These are phyloP conservation scores for Elysia crispata DNA, from an alignment of 2,888 invertebrate genomes.

Conservation along the genomic window DNA sequence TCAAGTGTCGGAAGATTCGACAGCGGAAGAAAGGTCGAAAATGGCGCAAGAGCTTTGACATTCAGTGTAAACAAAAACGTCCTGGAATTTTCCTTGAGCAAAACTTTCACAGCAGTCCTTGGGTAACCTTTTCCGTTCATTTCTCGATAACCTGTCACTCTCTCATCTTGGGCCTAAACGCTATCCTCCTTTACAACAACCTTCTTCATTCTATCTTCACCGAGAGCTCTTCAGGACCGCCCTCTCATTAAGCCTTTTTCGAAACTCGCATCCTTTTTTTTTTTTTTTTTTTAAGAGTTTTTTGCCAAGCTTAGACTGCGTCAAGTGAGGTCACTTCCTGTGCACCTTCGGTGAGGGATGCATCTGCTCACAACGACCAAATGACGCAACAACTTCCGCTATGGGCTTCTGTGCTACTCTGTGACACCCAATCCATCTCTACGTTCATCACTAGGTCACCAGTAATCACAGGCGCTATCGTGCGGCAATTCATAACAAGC, in stretches of 20 bases:
- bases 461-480: too few species aligned
- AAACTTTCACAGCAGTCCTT: neutral
- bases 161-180: neutral
- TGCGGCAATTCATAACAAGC: too few species aligned
- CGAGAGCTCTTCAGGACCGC: neutral
- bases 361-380: too few species aligned
- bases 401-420: too few species aligned
- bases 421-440: too few species aligned
- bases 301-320: neutral
- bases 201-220: neutral
- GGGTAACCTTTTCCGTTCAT: neutral
- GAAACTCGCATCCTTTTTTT: too few species aligned
- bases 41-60: neutral
- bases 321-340: conserved; percentile 36
- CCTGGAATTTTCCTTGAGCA: neutral
- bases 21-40: neutral
- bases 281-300: too few species aligned
- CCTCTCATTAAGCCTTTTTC: neutral
- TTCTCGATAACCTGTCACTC: neutral
- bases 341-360: neutral
- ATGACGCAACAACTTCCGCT: too few species aligned
- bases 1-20: neutral
- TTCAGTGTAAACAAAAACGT: neutral
- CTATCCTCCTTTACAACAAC: neutral
- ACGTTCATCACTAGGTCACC: too few species aligned